These are phyloP conservation scores for Stichodactyla mertensii DNA, from an alignment of 64 coral and sea anemone genomes.

Conservation along the genomic window DNA sequence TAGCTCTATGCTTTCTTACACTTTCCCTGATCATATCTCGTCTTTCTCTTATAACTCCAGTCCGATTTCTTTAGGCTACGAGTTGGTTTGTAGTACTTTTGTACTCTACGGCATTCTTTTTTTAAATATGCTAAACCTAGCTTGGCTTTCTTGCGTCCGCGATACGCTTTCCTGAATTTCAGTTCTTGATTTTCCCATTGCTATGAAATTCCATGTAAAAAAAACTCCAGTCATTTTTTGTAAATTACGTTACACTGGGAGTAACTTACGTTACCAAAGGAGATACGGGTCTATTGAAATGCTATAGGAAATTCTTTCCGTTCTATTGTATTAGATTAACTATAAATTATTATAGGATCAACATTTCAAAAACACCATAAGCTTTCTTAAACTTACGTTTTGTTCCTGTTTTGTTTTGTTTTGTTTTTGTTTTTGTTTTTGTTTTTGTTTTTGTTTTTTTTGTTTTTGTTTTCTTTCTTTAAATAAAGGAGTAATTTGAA, in stretches of 20 bases:
- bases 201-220: not conserved
- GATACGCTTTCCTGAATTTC: not conserved
- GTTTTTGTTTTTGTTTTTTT: too few relatives aligned
- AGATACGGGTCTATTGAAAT: too few relatives aligned
- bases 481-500: not conserved
- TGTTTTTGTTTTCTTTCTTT: too few relatives aligned
- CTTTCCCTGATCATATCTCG: not conserved
- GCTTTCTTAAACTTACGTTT: not conserved
- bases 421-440: too few relatives aligned
- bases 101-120: not conserved
- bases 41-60: conserved; percentile 6
- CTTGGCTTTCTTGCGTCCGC: too few relatives aligned
- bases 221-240: not conserved
- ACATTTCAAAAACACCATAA: not conserved
- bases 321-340: not conserved
- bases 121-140: too few relatives aligned
- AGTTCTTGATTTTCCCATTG: too few relatives aligned
- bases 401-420: too few relatives aligned
- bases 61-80: not conserved
- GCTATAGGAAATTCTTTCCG: too few relatives aligned
- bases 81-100: conserved; percentile 17
- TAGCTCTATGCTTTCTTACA: not conserved
- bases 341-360: not conserved
- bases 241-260: not conserved
- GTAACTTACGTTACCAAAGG: not conserved